A percentile compares a stretch with the other conserved stretches of the same genome.
Conservation (phyloP, 1,140 invertebrate species). For the Pteromalus puparum region DNA sequence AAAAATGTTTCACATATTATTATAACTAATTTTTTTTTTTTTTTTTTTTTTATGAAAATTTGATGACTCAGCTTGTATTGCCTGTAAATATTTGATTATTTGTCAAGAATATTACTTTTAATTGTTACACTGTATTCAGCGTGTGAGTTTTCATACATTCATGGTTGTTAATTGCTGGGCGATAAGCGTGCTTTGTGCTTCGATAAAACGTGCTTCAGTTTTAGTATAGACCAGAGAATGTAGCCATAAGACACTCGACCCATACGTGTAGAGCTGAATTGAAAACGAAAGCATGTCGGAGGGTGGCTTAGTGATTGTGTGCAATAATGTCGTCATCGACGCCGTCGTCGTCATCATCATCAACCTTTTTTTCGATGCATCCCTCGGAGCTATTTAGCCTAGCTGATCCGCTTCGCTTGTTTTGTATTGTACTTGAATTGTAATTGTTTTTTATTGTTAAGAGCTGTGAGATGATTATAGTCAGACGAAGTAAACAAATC, state of each 20-base stretch:
- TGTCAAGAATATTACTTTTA: no score
- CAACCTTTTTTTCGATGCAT: not conserved
- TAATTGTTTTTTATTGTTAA: not conserved
- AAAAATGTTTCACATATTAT: no score
- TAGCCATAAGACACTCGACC: not conserved
- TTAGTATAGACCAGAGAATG: not conserved
- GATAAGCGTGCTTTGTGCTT: not conserved
- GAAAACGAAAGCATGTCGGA: not conserved
- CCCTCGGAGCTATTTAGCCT: constrained; percentile 2
- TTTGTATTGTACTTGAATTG: not conserved
- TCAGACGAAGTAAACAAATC: no score
- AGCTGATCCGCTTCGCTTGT: not conserved
- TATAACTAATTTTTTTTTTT: no score
- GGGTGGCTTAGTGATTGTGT: not conserved
- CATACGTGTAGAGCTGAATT: not conserved
- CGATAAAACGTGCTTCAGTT: not conserved
- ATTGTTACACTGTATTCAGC: no score
- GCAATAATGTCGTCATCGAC: not conserved
- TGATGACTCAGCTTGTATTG: no score
- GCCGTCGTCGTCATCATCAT: not conserved
- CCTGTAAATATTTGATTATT: no score
- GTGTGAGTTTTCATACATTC: no score
- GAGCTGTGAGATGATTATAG: no score
- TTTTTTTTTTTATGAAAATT: no score
- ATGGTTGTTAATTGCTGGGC: no score